Base-by-base conservation (phyloP, 2,888 invertebrate genomes). In the Mimachlamys varia region DNA sequence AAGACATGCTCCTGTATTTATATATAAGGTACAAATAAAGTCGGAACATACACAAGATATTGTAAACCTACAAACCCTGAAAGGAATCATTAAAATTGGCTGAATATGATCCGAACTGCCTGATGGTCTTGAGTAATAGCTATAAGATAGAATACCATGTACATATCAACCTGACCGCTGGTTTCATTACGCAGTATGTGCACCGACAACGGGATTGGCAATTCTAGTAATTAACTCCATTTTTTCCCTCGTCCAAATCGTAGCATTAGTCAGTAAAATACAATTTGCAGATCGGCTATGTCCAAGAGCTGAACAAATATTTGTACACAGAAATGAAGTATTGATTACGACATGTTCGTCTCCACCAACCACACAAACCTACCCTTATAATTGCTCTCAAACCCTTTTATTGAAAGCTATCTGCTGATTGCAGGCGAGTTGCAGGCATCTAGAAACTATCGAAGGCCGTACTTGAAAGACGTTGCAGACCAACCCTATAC, bases 271-370 rank as follows among this genome's bases (percentile, higher is more conserved):
- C 76, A 76, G 76, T 76, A 76, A 27, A 76, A 76, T 33, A 27
- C 76, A 76, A 76, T 76, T 76, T 76, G 76, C 76, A 76, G 33
- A 76, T 76, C 76, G 33, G 76, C 76, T 27, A 76, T 76, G 76
- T 76, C 76, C 76, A 33, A 76, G 76, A 76, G 76, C 76, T 76
- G 76, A 7, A 76, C 76, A 76, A 76, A 76, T 76, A 76, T 76
- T 76, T 76, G 76, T 76, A 76, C 76, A 76, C 76, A 76, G 33
- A 33, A 76, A 76, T 76, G 76, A 15, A 33, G 33, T 76, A 76
- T 76, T 76, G 76, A 76, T 76, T 76, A 76, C 76, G 76, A 76
- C 76, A 76, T 76, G 76, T 27, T 76, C 76, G 76, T 76, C 76
- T 76, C 12, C 33, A 76, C 76, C 7, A 27, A 27, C 76, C 76